A percentile compares a stretch with the other conserved stretches of the same genome.
Conservation (phyloP, 2,888 invertebrate species). For the Lydus trimaculatus region DNA sequence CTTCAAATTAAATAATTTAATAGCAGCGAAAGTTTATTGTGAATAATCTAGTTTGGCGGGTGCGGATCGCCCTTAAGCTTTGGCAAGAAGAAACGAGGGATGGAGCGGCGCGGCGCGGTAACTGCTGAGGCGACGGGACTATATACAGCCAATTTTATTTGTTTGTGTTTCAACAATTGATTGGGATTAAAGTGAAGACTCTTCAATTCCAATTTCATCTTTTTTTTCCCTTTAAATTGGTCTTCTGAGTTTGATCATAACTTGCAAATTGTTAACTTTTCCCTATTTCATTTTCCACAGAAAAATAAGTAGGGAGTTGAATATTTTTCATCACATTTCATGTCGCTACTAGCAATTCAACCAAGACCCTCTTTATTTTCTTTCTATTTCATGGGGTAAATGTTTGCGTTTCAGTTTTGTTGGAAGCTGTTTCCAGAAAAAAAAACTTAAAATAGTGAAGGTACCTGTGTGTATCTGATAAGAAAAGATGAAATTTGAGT, state of each 20-base stretch:
- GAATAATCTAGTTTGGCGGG: constrained; percentile 62
- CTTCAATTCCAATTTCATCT: not conserved
- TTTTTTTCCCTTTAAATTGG: not conserved
- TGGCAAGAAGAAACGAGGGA: constrained; percentile 19
- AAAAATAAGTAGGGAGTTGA: not conserved
- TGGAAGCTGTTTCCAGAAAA: constrained; percentile 13
- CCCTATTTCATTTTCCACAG: not conserved
- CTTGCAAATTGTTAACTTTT: not conserved
- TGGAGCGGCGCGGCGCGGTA: not conserved
- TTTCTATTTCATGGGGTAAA: constrained; percentile 55
- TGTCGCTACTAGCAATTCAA: not conserved
- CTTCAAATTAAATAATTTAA: constrained; percentile 64
- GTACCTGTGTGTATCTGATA: constrained; percentile 17
- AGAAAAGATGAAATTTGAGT: constrained; percentile 41
- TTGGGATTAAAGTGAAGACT: not conserved
- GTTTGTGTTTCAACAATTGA: constrained; percentile 17
- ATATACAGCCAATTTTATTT: constrained; percentile 19
- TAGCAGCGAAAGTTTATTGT: constrained; percentile 64
- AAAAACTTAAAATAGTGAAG: constrained; percentile 30
- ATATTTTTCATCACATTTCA: not conserved
- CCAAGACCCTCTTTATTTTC: constrained; percentile 50
- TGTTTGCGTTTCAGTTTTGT: constrained; percentile 46
- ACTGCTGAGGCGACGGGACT: not conserved
- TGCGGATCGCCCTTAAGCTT: constrained; percentile 28
- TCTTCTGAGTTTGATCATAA: not conserved